Percentiles rank a stretch among this genome's conserved stretches.
Conservation (phyloP, 64 coral and sea anemone species). For the Stichodactyla mertensii region DNA sequence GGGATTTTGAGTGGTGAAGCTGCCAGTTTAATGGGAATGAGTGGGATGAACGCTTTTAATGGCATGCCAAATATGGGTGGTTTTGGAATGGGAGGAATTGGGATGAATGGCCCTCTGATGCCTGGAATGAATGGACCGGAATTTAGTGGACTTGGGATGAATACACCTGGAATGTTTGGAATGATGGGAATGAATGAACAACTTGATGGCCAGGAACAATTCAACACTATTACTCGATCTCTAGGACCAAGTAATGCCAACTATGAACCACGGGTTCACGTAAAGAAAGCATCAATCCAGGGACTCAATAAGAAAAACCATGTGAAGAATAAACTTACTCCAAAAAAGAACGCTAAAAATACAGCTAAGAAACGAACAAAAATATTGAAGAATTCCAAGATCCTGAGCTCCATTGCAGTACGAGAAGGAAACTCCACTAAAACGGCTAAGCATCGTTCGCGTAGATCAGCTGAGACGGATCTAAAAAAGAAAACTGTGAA, state of each 20-base stretch:
- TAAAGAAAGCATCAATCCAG: conserved; percentile 73
- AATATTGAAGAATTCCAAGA: neutral
- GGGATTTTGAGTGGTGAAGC: conserved; percentile 48
- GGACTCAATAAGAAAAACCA: conserved; percentile 13
- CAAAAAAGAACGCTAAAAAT: neutral
- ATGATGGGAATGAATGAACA: conserved; percentile 14
- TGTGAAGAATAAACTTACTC: neutral
- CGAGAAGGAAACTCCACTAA: neutral
- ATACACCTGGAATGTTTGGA: neutral
- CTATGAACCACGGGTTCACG: conserved; percentile 17
- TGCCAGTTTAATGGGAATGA: conserved; percentile 12
- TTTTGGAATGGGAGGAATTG: conserved; percentile 41
- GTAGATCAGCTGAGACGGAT: conserved; percentile 26
- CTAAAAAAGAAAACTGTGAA: conserved; percentile 28
- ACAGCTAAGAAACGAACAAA: neutral
- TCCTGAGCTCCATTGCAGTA: neutral
- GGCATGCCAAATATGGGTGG: conserved; percentile 21
- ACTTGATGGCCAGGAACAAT: conserved; percentile 22
- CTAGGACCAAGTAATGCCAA: neutral
- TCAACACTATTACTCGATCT: neutral
- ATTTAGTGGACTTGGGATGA: conserved; percentile 20
- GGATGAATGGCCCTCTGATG: neutral
- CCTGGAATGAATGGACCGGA: conserved; percentile 16
- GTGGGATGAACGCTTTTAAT: conserved; percentile 34
- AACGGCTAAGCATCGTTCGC: conserved; percentile 9